Base-by-base conservation (phyloP, 2,797 vertebrate genomes). In the Salmo trutta region DNA sequence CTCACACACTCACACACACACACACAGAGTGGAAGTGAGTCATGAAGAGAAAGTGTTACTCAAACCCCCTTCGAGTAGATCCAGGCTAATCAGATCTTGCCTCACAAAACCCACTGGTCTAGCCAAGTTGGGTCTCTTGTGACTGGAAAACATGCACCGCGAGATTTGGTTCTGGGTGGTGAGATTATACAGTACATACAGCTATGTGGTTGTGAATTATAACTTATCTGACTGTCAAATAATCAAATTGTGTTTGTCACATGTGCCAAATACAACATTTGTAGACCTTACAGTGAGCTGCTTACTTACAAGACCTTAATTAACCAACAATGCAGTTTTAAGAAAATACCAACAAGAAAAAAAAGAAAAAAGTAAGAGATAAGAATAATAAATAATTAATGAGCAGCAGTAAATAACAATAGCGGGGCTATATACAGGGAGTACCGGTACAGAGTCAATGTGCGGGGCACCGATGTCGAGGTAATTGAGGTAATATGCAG, bases 11-110 rank as follows among this genome's bases (percentile, higher is more conserved):
- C 33, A 6, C 12, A 71, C 69, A 71, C 24, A 54, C 70, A 29
- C 19, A 51, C 31, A 36, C 68, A 70, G 19, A 70, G n/a, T 36
- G 29, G 52, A 33, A 59, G 29, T 73, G 29, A 54, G 15, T 31
- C 52, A 53, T 31, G 17, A 6, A 19, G 53, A 73, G 27, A 56
- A 52, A 33, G 52, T 73, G 71, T 53, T 33, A 73, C 52, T 14
- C 29, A 27, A 73, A 53, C 71, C 17, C 71, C 24, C 70, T 73
- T 51, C 29, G 51, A 73, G 52, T 62, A 62, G 21, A 62, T n/a
- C 7, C 71, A 21, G 29, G 51, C 53, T 54, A 54, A 73, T 56
- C 71, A 16, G 16, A 56, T 73, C 16, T 56, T 73, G 7, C 71
- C 52, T 69, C 67, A 31, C 27, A 56, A 31, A 56, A 73, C 17